These are phyloP conservation scores for Onychomys leucogaster DNA, from an alignment of 2,797 vertebrate genomes.

Conservation along the genomic window DNA sequence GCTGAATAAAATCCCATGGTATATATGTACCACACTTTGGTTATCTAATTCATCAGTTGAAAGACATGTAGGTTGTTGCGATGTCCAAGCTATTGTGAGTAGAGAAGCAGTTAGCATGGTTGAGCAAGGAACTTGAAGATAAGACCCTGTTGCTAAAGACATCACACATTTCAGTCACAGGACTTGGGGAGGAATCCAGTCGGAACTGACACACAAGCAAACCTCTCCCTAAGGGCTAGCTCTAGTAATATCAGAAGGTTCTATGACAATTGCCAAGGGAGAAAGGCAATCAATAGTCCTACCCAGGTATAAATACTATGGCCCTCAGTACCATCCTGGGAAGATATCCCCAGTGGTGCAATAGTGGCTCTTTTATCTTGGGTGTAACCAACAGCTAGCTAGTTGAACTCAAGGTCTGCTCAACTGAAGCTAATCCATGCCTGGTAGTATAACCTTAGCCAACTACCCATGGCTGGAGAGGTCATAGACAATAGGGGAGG, in stretches of 20 bases:
- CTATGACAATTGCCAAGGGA: neutral
- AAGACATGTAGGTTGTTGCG: neutral
- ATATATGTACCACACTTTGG: neutral
- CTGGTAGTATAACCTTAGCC: neutral
- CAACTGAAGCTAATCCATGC: neutral
- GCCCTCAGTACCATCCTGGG: neutral
- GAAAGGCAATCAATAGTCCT: neutral
- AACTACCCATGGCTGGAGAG: neutral
- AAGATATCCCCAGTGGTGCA: neutral
- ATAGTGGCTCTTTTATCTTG: neutral
- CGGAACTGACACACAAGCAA: too few relatives aligned
- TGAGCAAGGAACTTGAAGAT: neutral
- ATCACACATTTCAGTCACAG: neutral
- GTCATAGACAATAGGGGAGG: neutral
- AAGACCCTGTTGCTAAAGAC: neutral
- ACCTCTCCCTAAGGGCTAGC: neutral
- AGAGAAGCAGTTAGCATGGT: neutral
- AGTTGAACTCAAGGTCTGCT: neutral
- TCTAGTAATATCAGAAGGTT: neutral
- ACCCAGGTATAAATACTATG: neutral
- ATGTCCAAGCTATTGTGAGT: neutral
- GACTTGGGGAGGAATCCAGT: too few relatives aligned
- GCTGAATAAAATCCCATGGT: neutral
- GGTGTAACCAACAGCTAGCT: neutral
- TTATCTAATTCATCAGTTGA: neutral